Conservation (phyloP, 2,888 invertebrate genomes). For the Oxystoma pomonae region DNA sequence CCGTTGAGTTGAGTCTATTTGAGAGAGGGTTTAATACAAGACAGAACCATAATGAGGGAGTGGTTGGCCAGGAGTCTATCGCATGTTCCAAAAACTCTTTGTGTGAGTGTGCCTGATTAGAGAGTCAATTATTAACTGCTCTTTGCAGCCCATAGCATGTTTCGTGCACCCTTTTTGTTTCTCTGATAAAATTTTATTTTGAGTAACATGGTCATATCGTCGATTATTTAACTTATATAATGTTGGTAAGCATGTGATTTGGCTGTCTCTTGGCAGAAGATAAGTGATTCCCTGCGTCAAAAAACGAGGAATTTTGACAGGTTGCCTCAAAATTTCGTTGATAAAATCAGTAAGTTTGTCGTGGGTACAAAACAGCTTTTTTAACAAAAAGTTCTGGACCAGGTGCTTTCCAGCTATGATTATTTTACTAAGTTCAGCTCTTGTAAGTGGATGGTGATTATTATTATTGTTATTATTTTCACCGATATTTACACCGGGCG, state of each 20-base stretch:
- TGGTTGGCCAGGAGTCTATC: background rate
- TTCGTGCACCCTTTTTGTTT: background rate
- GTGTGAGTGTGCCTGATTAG: too few relatives aligned
- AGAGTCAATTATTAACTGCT: background rate
- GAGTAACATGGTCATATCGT: background rate
- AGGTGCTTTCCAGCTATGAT: background rate
- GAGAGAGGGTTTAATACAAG: background rate
- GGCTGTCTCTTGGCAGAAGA: background rate
- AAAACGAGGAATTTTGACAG: background rate
- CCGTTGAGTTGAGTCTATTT: background rate
- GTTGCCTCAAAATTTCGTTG: background rate
- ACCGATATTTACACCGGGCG: too few relatives aligned
- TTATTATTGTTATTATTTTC: too few relatives aligned
- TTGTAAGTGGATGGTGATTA: background rate
- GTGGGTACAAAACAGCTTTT: background rate
- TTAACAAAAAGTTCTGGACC: background rate
- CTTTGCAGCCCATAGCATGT: background rate
- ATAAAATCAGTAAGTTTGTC: background rate
- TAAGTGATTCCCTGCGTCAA: background rate
- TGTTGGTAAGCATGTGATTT: background rate
- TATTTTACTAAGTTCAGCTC: background rate
- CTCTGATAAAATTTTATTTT: background rate
- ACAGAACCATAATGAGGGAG: background rate
- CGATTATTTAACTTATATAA: background rate
- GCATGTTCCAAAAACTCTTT: background rate